Base-by-base conservation (phyloP, 2,797 vertebrate species). In the Emys orbicularis region DNA sequence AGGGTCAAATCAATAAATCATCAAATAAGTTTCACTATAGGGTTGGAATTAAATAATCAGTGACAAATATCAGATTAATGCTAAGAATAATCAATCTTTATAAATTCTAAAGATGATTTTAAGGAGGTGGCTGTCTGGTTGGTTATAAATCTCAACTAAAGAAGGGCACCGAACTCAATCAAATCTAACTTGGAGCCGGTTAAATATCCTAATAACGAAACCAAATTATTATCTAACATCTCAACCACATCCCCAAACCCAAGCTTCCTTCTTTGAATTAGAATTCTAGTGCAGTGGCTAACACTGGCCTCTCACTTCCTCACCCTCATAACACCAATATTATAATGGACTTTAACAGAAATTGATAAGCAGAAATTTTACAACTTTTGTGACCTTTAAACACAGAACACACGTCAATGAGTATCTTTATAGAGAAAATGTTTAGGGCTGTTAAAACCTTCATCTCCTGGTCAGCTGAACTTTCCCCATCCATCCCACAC, bases 271-370 rank as follows among this genome's bases (percentile, higher is more conserved):
- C 59, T 34, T 61, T 61, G 3, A 61, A 61, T 34, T 34, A 21
- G 89, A 8, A 54, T 15, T 89, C 50, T 81, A 27, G 61, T 0
- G 0, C 6, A 74, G 44, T 34, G 31, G 13, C 2, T 8, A 29
- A 5, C 34, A 81, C 13, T 8, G 8, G 18, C 1, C 25, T 7
- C 41, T 52, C 44, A 37, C 41, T 56, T 13, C 31, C 88, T 5
- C 7, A 72, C 31, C 10, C 5, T 5, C 16, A 74, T 25, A 61
- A 34, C 12, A 21, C 9, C 84, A 12, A 6, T 81, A 3, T 18
- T 87, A 89, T 65, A 50, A 77, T 21, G 19, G 0, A 3, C 4
- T 25, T 18, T 57, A 80, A 54, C 49, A 90, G 18, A 54, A 37
- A 31, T 44, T 88, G 34, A 85, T 80, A 85, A 50, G 9, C 5